A percentile compares a stretch with the other conserved stretches of the same genome.
These are phyloP conservation scores for Neosilurus hyrtlii DNA, from an alignment of 2,797 vertebrate genomes.

Conservation along the genomic window DNA sequence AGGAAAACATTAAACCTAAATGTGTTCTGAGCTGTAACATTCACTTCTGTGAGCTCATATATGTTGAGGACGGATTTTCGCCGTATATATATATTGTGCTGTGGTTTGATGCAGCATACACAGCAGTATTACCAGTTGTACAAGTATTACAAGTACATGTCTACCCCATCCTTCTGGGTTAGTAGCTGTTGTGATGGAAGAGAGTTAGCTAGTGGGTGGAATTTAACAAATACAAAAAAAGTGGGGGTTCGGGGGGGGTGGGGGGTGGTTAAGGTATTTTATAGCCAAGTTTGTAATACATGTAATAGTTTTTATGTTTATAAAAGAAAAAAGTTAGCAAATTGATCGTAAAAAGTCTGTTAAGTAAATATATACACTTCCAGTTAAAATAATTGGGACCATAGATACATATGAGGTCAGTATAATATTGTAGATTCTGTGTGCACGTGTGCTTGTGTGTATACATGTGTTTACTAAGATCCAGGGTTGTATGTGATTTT, in stretches of 20 bases:
- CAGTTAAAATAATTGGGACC: neutral
- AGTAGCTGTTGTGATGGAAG: neutral
- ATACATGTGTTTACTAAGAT: constrained; percentile 3
- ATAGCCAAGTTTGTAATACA: neutral
- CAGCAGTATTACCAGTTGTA: neutral
- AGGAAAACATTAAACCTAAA: neutral
- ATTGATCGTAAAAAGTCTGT: too few species aligned
- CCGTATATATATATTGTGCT: neutral
- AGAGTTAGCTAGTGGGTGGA: neutral
- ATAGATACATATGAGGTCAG: neutral
- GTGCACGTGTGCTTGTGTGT: constrained; percentile 6
- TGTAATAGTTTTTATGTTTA: neutral
- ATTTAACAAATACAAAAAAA: neutral
- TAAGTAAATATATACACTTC: too few species aligned
- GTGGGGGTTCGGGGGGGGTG: neutral
- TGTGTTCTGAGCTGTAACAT: neutral
- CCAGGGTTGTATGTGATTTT: constrained; percentile 39
- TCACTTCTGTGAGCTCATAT: neutral
- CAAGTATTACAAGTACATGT: neutral
- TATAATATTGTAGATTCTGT: constrained; percentile 20
- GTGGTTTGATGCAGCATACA: neutral
- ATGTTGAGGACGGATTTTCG: neutral
- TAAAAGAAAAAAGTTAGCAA: neutral
- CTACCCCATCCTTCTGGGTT: neutral
- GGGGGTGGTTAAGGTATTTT: too few species aligned